Base-by-base conservation (phyloP, 2,888 invertebrate genomes). In the Strigamia maritima region DNA sequence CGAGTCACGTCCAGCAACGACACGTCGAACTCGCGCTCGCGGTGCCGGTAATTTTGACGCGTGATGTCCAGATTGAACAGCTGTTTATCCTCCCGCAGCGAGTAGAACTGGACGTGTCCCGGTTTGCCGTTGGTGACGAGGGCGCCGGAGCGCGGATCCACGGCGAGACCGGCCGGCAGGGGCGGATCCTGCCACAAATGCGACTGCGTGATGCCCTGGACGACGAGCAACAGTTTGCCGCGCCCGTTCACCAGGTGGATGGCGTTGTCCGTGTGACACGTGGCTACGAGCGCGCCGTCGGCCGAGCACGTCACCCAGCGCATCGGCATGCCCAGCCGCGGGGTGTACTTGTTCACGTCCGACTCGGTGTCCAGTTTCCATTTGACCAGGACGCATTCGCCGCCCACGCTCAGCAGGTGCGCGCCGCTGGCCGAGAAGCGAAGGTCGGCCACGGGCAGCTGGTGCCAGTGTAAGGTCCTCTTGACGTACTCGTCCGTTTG, bases 331-430 rank as follows among this genome's bases (percentile, higher is more conserved):
- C 92, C 89, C 82, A 94, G 86, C 77, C 94, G 89, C 0, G 94
- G 94, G 75, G 93, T 84, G 85, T 90, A 92, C 31, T 88, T 86
- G 82, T 88, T 89, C 0, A 86, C 84, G 6, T 87, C 84, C 0
- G 88, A 85, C 82, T 89, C 87, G 8, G n/a, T 14, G 75, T 35
- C 6, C 26, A 90, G 81, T 78, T 88, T 87, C 94, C 94, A 94
- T 84, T 91, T 91, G 0, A 94, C 93, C 77, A 94, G 85, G 0
- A 93, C 93, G 83, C 90, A 89, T 85, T 94, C 94, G 75, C 89
- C 88, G n/a, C 92, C 94, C 10, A 93, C 93, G 82, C 92, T 92
- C 19, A 75, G 16, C 26, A 75, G 19, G n/a, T 28, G 35, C 22
- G 19, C 35, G 22, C 75, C 75, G 19, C 16, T 26, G 7, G 75